Base-by-base conservation (phyloP, 1,140 invertebrate genomes). In the Penaeus vannamei region DNA sequence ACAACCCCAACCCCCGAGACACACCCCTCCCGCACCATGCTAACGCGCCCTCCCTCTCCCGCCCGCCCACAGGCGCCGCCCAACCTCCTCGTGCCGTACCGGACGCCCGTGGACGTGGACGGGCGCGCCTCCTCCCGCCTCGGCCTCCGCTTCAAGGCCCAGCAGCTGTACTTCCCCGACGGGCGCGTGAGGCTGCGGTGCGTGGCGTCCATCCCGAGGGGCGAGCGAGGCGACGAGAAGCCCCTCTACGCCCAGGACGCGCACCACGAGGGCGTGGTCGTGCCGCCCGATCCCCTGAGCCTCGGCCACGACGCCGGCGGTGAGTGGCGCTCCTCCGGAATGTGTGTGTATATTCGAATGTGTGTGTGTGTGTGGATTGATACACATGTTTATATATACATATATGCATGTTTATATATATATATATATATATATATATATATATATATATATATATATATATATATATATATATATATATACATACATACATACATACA, bases 281-380 rank as follows among this genome's bases (percentile, higher is more conserved):
- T 69, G 29, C 82, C 87, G 46, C 82, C 69, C 2, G 83, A 77
- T 36, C 87, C 87, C 53, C 83, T 84, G n/a, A 84, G 72, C 32
- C 72, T 85, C 32, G 87, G 87, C 59, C 87, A 84, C 32, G 87
- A 89, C 32, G 82, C 87, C 76, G 84, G 82, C 46, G 87, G 87
- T 89, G 42, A 79, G 82, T 72, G 64, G 14, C 29, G 42, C 23
- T 72, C 23, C 22, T 17, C 0, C 61, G 42, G 62, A n/a, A 29
- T 29, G n/a, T 12, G 64, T 66, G 7, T 23, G 64, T 66, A 29
- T 8, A 29, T n/a, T 23, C n/a, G 2, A 53, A 14, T 80, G 10
- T 42, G 12, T 42, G 5, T 81, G n/a, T 53, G 59, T 26, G 29
- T 12, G 42, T 53, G 29, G 0, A 79, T 53, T 12, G 0, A 79